A percentile compares a stretch with the other conserved stretches of the same genome.
Conservation (phyloP, 2,113 vertebrate genomes). For the Oryzias javanicus region DNA sequence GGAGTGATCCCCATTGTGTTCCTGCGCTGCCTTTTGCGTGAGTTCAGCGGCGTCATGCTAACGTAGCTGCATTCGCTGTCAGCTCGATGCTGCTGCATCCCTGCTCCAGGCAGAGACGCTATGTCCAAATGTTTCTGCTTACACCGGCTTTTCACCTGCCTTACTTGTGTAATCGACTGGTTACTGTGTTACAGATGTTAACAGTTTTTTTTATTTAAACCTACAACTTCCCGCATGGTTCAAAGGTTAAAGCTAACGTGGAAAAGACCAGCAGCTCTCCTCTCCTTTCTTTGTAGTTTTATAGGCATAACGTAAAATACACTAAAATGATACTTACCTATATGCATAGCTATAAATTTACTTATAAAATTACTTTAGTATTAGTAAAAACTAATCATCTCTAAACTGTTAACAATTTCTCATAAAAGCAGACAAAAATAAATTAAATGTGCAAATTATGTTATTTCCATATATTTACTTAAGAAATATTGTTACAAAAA, state of each 20-base stretch:
- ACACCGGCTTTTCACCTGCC: not conserved
- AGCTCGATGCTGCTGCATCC: conserved; percentile 48
- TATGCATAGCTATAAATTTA: no score
- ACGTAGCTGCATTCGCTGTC: not conserved
- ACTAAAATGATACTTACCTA: no score
- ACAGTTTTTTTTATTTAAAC: not conserved
- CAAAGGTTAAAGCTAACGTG: conserved; percentile 39
- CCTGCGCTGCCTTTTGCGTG: not conserved
- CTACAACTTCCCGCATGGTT: not conserved
- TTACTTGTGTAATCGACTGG: no score
- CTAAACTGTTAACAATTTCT: no score
- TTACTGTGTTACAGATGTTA: no score
- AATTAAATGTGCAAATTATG: no score
- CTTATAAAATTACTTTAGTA: no score
- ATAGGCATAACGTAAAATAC: not conserved
- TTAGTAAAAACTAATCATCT: no score
- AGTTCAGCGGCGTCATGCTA: conserved; percentile 1
- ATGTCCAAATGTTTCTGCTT: not conserved
- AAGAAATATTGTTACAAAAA: no score
- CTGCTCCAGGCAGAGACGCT: not conserved
- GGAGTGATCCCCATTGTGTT: not conserved
- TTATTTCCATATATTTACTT: no score
- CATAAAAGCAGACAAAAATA: no score
- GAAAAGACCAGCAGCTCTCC: conserved; percentile 5
- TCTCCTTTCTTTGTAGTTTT: not conserved